A percentile compares a stretch with the other conserved stretches of the same genome.
Conservation (phyloP, 2,888 invertebrate species). For the Neria commutata region DNA sequence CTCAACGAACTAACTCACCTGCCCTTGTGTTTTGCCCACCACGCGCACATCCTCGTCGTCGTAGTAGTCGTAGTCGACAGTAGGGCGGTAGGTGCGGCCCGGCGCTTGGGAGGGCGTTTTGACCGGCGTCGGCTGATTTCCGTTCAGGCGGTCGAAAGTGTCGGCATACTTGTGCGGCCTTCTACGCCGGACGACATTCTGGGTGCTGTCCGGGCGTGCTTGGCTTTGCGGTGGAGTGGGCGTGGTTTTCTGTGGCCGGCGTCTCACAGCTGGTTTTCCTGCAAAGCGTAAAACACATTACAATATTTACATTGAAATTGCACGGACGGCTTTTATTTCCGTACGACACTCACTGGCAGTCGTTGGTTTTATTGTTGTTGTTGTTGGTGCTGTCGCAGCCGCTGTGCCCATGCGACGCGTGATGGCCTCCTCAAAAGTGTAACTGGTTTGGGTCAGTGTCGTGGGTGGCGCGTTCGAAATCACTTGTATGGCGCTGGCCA, state of each 20-base stretch:
- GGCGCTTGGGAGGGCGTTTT: conserved; percentile 29
- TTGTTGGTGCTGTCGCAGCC: conserved; percentile 12
- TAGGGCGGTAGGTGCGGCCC: conserved; percentile 52
- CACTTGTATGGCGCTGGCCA: conserved; percentile 39
- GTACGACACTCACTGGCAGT: background rate
- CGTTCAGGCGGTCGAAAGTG: conserved; percentile 51
- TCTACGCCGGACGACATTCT: conserved; percentile 51
- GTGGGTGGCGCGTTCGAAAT: conserved; percentile 35
- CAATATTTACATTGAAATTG: conserved; percentile 4
- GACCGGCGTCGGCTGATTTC: conserved; percentile 22
- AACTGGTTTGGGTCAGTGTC: conserved; percentile 21
- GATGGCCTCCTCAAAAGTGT: conserved; percentile 31
- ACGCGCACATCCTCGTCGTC: conserved; percentile 70
- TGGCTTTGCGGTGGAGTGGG: conserved; percentile 35
- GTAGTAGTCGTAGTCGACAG: conserved; percentile 72
- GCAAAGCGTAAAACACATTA: conserved; percentile 8
- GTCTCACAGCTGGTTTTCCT: conserved; percentile 41
- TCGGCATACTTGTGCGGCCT: conserved; percentile 53
- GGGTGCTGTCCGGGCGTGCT: conserved; percentile 18
- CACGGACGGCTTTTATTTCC: background rate
- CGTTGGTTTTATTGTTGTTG: conserved; percentile 16
- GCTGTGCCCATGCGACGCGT: conserved; percentile 19
- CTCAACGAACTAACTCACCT: conserved; percentile 57
- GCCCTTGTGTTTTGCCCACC: conserved; percentile 61
- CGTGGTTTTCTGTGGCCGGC: conserved; percentile 45